Evolutionary conservation across 2,113 vertebrate genomes (phyloP).

Genomic region (Bolborhynchus lineola): DNA sequence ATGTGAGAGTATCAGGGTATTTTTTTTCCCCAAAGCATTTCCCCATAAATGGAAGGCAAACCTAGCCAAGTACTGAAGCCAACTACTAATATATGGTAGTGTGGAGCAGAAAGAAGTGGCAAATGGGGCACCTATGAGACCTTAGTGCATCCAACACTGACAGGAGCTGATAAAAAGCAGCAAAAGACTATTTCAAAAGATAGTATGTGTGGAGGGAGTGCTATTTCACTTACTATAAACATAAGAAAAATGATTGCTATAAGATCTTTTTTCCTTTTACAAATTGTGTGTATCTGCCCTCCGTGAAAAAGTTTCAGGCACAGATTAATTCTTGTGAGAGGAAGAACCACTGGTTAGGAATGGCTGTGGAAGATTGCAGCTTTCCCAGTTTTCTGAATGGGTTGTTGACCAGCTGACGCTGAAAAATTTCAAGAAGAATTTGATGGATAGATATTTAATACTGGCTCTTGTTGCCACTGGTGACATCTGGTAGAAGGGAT

Average conservation of each 20-base stretch:
- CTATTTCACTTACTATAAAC: background rate
- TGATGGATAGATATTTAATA: slow-evolving; percentile 47
- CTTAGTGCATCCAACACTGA: background rate
- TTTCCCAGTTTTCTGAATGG: slow-evolving; percentile 25
- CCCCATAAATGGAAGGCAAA: background rate
- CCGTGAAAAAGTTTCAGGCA: background rate
- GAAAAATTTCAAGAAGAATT: slow-evolving; percentile 37
- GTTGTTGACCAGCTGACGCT: slow-evolving; percentile 36
- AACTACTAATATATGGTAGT: background rate
- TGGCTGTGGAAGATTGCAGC: background rate
- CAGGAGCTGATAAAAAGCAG: background rate
- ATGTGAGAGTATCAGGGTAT: background rate
- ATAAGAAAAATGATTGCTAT: background rate
- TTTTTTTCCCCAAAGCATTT: background rate
- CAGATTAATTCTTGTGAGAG: background rate
- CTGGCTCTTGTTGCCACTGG: background rate
- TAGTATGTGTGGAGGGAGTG: background rate
- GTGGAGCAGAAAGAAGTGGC: background rate
- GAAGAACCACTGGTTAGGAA: background rate
- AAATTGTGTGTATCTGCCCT: background rate
- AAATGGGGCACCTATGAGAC: background rate
- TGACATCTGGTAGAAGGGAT: slow-evolving; percentile 46
- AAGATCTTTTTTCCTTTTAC: background rate
- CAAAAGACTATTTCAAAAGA: background rate
- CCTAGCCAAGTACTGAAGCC: background rate